Conservation (phyloP, 1,140 invertebrate species). For the Drosophila pandora region DNA sequence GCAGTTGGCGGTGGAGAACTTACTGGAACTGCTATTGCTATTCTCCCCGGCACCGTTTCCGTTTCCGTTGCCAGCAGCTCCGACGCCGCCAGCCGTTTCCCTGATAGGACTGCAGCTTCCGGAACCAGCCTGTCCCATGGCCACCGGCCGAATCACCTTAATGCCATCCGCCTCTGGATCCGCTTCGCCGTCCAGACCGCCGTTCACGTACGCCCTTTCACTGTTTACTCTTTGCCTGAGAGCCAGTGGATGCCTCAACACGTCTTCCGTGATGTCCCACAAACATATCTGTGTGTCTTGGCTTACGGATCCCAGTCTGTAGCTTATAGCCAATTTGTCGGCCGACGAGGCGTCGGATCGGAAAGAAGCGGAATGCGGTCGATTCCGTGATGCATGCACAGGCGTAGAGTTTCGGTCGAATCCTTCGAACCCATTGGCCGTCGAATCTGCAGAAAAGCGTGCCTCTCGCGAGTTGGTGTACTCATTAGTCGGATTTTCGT, state of each 20-base stretch:
- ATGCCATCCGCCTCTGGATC: slow-evolving; percentile 61
- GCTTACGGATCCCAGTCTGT: slow-evolving; percentile 97
- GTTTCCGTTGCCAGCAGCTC: slow-evolving; percentile 4
- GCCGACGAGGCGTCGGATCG: slow-evolving; percentile 78
- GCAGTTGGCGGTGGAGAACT: slow-evolving; percentile 83
- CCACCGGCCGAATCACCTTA: slow-evolving; percentile 75
- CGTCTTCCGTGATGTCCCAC: slow-evolving; percentile 99
- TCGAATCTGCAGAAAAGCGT: slow-evolving; percentile 71
- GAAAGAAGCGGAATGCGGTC: slow-evolving; percentile 86
- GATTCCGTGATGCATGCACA: slow-evolving; percentile 66
- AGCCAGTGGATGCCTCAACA: slow-evolving; percentile 89
- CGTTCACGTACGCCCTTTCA: slow-evolving; percentile 74
- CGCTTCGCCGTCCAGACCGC: slow-evolving; percentile 50
- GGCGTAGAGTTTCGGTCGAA: slow-evolving; percentile 83
- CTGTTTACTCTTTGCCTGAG: slow-evolving; percentile 76
- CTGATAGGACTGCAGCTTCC: slow-evolving; percentile 63
- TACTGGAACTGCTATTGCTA: slow-evolving; percentile 83
- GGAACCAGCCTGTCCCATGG: slow-evolving; percentile 65
- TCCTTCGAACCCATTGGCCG: slow-evolving; percentile 83
- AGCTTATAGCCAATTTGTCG: slow-evolving; percentile 87
- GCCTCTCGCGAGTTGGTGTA: slow-evolving; percentile 65
- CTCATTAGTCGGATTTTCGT: slow-evolving; percentile 86
- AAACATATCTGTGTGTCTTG: slow-evolving; percentile 99
- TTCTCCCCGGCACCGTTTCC: slow-evolving; percentile 55
- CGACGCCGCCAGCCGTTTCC: slow-evolving; percentile 39